phyloP scores from a whole-genome alignment of 2,888 invertebrate species.

The Conomelus anceps region DNA sequence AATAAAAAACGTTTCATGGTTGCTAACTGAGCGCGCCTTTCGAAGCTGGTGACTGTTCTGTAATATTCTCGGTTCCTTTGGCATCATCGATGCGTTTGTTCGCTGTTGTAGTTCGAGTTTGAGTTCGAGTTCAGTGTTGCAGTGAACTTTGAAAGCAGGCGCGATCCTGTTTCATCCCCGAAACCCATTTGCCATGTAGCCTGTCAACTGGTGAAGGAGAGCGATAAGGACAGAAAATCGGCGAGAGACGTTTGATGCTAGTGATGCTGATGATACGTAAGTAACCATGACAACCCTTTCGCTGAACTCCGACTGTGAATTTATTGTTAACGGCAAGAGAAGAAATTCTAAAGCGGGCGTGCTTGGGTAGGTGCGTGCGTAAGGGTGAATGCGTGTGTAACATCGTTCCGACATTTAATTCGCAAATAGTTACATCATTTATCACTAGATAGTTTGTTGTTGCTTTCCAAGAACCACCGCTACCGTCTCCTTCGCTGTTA shows the following conservation, averaged over 20 bases:
- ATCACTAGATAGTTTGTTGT: not conserved
- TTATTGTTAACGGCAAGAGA: not conserved
- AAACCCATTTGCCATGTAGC: too few relatives aligned
- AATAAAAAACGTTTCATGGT: not conserved
- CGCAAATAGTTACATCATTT: not conserved
- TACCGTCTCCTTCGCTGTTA: not conserved
- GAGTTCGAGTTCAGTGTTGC: too few relatives aligned
- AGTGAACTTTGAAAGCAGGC: too few relatives aligned
- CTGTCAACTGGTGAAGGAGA: too few relatives aligned
- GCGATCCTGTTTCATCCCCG: too few relatives aligned
- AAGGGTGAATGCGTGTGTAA: not conserved
- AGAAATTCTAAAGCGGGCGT: not conserved
- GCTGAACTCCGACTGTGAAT: not conserved
- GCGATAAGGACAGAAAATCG: too few relatives aligned
- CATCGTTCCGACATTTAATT: not conserved
- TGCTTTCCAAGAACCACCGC: not conserved
- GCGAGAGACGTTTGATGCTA: too few relatives aligned
- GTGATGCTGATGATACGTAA: not conserved
- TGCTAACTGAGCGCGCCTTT: not conserved
- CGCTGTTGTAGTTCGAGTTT: too few relatives aligned
- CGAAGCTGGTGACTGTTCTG: not conserved
- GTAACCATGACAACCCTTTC: not conserved
- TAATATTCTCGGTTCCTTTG: not conserved
- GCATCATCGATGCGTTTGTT: not conserved
- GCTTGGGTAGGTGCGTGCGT: too few relatives aligned